These are phyloP conservation scores for Scotopteryx bipunctaria DNA, from an alignment of 2,888 invertebrate species.

Conservation along the genomic window DNA sequence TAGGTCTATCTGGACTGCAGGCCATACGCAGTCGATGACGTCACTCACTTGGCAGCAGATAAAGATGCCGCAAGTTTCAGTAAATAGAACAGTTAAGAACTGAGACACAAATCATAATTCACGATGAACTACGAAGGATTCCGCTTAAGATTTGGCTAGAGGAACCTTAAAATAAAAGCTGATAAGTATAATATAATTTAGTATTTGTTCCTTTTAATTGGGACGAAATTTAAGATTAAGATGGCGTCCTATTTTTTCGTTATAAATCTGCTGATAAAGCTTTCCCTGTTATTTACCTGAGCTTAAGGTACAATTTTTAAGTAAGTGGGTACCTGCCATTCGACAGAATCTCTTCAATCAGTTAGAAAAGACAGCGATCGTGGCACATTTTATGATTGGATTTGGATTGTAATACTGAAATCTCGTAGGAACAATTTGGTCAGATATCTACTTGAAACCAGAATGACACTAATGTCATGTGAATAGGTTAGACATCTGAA, in stretches of 20 bases:
- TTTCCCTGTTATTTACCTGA: not conserved
- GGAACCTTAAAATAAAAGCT: too few species aligned
- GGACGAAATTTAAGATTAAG: constrained; percentile 1
- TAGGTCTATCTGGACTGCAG: constrained; percentile 19
- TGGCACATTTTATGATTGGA: too few species aligned
- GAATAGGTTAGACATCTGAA: too few species aligned
- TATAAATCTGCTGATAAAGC: constrained; percentile 2
- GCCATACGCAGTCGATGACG: constrained; percentile 21
- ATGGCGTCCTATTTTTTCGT: not conserved
- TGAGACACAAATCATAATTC: not conserved
- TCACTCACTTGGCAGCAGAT: constrained; percentile 25
- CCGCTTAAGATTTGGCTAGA: too few species aligned
- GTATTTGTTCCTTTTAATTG: constrained; percentile 7
- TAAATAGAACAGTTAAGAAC: not conserved
- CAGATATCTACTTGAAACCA: too few species aligned
- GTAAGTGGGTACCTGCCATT: too few species aligned
- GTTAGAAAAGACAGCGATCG: not conserved
- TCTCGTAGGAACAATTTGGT: too few species aligned
- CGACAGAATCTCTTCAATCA: not conserved
- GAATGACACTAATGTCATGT: too few species aligned
- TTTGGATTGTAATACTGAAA: too few species aligned
- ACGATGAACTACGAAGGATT: not conserved
- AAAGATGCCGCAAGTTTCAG: constrained; percentile 7
- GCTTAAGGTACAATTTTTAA: not conserved
- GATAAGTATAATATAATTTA: not conserved